Percentiles rank a stretch among this genome's conserved stretches.
These are phyloP conservation scores for Pycnomerus fuliginosus DNA, from an alignment of 2,888 invertebrate genomes.

Conservation along the genomic window DNA sequence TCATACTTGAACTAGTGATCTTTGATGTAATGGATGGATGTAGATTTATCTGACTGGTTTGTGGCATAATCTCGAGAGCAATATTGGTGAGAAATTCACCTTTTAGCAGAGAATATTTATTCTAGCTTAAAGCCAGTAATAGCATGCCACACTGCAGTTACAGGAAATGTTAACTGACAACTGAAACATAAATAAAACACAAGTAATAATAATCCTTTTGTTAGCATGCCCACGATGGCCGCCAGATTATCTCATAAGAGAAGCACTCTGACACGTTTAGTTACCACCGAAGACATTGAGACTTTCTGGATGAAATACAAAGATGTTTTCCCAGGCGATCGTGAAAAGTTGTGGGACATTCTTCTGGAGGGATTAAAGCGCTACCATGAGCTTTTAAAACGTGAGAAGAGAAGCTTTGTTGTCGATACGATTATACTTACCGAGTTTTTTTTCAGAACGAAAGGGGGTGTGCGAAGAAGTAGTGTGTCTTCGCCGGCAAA, in stretches of 20 bases:
- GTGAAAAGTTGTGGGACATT: constrained; percentile 71
- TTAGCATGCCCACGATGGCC: constrained; percentile 40
- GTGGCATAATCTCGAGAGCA: no score
- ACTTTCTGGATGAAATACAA: constrained; percentile 69
- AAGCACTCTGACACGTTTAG: constrained; percentile 57
- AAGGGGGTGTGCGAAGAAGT: constrained; percentile 68
- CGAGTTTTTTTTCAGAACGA: constrained; percentile 56
- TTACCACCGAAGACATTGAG: constrained; percentile 59
- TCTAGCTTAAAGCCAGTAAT: no score
- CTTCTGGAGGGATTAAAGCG: constrained; percentile 63
- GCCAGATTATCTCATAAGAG: constrained; percentile 46
- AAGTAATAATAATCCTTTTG: no score
- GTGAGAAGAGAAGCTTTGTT: constrained; percentile 48
- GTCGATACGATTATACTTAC: background rate
- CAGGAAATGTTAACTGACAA: no score
- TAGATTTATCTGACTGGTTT: no score
- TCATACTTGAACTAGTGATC: no score
- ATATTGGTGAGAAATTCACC: no score
- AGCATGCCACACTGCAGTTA: no score
- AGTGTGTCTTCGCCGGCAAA: constrained; percentile 63
- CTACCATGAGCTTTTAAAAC: constrained; percentile 65
- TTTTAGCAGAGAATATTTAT: no score
- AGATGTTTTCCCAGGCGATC: constrained; percentile 60
- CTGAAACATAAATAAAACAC: no score
- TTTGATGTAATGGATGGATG: no score